Evolutionary conservation across 2,888 invertebrate species (phyloP), one percentile per base, ranked within the genome.

Genomic region (Antheraea assamensis): DNA sequence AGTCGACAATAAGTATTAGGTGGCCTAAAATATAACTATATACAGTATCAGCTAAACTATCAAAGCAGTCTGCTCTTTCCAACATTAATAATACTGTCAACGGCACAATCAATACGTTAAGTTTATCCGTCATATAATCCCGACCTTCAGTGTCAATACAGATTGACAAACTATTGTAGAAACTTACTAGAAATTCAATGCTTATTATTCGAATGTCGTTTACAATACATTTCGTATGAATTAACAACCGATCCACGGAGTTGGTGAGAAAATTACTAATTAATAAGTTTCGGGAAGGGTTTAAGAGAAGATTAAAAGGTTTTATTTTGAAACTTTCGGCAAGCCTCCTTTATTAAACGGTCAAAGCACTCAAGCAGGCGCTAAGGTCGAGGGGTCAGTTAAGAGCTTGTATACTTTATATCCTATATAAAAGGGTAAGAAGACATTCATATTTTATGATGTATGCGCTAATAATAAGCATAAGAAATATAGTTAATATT

Each of bases 61-160:
- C 7, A 42, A 42, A 42, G 42, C 13, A 13, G 13, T 42, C 42
- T 42, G 42, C 42, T 42, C 42, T 7, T 42, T 27, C 17, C 10
- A 35, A n/a, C n/a, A 35, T 68, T 35, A 68, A 68, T 68, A 68
- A 68, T 35, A n/a, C 35, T 68, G 68, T 68, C 68, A 68, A 68
- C 68, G 3, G 15, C 68, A 68, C 3, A 35, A 68, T 3, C 35
- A 35, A 35, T 21, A 21, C 35, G 19, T 66, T 31, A 68, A n/a
- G 21, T 35, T 68, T 68, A 68, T 21, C 68, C 61, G 13, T n/a
- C 35, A 35, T 35, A 10, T 15, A 68, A 21, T 21, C 35, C 35
- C 66, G 66, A 68, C 68, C 35, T 68, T 21, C 35, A 68, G n/a
- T 35, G 68, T 35, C 31, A 35, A 68, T 68, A 8, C 21, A 68